phyloP scores from a whole-genome alignment of 2,888 invertebrate species.

The Miltochrista miniata region DNA sequence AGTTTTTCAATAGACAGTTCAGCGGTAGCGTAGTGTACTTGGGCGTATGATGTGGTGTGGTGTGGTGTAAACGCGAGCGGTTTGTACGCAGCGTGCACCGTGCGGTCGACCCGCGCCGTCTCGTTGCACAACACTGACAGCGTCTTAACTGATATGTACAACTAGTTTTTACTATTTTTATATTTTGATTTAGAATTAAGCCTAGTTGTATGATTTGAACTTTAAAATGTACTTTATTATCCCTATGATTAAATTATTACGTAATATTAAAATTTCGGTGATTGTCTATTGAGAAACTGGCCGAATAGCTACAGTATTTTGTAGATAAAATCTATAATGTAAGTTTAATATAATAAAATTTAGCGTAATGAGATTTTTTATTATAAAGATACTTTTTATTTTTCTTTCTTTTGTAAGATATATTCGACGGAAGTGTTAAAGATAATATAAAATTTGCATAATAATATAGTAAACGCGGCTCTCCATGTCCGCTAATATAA shows the following conservation, averaged over 20 bases:
- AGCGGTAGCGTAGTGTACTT: conserved; percentile 24
- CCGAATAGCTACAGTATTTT: conserved; percentile 79
- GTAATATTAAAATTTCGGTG: conserved; percentile 61
- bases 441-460: conserved; percentile 87
- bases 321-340: conserved; percentile 83
- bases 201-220: conserved; percentile 79
- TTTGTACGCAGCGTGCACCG: conserved; percentile 38
- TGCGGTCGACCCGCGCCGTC: conserved; percentile 11
- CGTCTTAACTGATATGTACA: conserved; percentile 72
- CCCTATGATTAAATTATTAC: conserved; percentile 72
- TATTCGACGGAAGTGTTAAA: conserved; percentile 84
- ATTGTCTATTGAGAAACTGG: conserved; percentile 78
- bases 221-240: conserved; percentile 74
- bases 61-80: conserved; percentile 37
- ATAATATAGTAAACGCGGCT: conserved; percentile 86
- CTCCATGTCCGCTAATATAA: conserved; percentile 88
- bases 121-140: conserved; percentile 73
- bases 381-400: conserved; percentile 81
- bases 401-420: conserved; percentile 83
- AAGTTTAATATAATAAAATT: conserved; percentile 80
- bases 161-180: conserved; percentile 84
- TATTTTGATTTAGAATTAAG: conserved; percentile 83
- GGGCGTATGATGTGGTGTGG: conserved; percentile 14
- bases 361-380: conserved; percentile 83
- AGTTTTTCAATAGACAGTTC: conserved; percentile 77